phyloP scores from a whole-genome alignment of 1,140 invertebrate genomes.

The Listronotus oregonensis region DNA sequence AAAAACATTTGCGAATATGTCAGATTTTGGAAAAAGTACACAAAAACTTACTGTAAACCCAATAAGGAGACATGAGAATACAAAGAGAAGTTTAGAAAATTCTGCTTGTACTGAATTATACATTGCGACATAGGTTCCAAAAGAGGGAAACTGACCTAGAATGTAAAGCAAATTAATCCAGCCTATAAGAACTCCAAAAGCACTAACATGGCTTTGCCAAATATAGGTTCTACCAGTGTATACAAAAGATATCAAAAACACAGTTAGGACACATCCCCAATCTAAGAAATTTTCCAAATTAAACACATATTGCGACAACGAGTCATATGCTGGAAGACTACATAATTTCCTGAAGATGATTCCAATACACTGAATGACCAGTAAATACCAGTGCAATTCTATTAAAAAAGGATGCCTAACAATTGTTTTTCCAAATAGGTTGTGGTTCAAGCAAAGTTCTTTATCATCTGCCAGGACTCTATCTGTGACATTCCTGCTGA shows the following conservation, averaged over 20 bases:
- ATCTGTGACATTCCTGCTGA: conserved; percentile 68
- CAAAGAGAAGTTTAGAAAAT: conserved; percentile 79
- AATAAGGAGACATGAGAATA: conserved; percentile 79
- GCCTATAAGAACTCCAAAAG: conserved; percentile 78
- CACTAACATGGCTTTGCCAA: conserved; percentile 82
- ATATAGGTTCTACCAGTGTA: conserved; percentile 74
- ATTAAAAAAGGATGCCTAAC: conserved; percentile 71
- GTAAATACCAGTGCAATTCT: conserved; percentile 76
- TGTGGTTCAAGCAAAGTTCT: conserved; percentile 72
- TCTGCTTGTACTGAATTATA: conserved; percentile 82
- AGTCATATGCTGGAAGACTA: conserved; percentile 74
- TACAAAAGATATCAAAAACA: conserved; percentile 78
- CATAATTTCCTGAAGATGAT: conserved; percentile 77
- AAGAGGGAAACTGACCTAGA: conserved; percentile 82
- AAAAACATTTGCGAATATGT: conserved; percentile 76
- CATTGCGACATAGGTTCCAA: conserved; percentile 85
- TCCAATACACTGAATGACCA: conserved; percentile 71
- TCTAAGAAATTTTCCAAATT: conserved; percentile 82
- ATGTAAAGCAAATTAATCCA: conserved; percentile 87
- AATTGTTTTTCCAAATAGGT: conserved; percentile 70
- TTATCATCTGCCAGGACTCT: conserved; percentile 61
- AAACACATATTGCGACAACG: conserved; percentile 75
- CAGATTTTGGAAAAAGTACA: conserved; percentile 79
- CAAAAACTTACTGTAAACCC: conserved; percentile 86
- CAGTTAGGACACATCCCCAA: conserved; percentile 80